Evolutionary conservation across 2,113 vertebrate species (phyloP).

Genomic region (Petromus typicus): DNA sequence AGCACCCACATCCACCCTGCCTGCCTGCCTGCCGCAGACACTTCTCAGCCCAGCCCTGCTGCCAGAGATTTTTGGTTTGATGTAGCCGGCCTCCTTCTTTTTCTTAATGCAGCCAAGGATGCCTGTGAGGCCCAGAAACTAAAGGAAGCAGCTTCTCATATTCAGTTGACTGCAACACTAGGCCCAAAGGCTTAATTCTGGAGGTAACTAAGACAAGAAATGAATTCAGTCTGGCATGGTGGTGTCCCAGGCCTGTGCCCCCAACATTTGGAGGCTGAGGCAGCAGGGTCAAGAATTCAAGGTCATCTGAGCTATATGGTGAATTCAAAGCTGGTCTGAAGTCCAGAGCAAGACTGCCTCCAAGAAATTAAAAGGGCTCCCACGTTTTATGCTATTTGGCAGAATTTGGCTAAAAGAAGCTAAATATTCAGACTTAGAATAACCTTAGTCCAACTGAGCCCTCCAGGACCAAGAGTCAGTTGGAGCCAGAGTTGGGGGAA

Average conservation of each 20-base stretch:
- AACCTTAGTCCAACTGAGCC: not conserved
- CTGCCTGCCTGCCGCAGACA: constrained; percentile 51
- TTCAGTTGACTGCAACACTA: not conserved
- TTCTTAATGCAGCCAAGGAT: constrained; percentile 1
- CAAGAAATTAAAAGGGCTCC: not conserved
- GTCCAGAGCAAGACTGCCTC: not conserved
- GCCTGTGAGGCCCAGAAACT: constrained; percentile 29
- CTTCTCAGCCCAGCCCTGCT: constrained; percentile 41
- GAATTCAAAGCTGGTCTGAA: not conserved
- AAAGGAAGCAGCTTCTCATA: not conserved
- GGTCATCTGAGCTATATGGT: not conserved
- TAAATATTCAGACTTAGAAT: not conserved
- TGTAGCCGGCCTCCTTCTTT: constrained; percentile 78
- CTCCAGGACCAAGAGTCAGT: not conserved
- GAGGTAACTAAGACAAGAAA: not conserved
- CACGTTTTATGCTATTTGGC: not conserved
- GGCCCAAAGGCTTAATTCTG: not conserved
- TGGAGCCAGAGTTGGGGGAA: not conserved
- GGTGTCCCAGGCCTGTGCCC: not conserved
- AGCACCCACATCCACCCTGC: not conserved
- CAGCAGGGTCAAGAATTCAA: not conserved
- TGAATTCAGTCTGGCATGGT: not conserved
- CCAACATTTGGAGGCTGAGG: not conserved
- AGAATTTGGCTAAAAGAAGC: constrained; percentile 3
- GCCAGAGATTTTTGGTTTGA: constrained; percentile 78